Conservation (phyloP, 2,888 invertebrate genomes). For the Brenthis hecate region DNA sequence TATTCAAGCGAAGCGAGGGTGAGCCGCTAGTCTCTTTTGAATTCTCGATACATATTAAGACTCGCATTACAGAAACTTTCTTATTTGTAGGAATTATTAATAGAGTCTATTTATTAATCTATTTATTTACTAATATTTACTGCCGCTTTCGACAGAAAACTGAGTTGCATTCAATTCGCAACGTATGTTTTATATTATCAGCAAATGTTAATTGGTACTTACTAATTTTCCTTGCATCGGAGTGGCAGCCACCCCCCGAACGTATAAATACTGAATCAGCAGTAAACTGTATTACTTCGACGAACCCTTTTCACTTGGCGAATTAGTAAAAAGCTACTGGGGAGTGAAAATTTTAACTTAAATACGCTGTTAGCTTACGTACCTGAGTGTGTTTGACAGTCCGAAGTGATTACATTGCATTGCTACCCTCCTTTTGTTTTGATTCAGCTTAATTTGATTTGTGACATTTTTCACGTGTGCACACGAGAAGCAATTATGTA, state of each 20-base stretch:
- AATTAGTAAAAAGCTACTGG: slow-evolving; percentile 82
- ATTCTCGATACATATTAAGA: background rate
- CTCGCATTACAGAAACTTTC: background rate
- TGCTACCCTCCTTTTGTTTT: slow-evolving; percentile 72
- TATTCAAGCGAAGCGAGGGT: no score
- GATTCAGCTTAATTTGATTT: slow-evolving; percentile 77
- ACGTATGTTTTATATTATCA: slow-evolving; percentile 39
- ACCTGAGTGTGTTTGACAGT: slow-evolving; percentile 81
- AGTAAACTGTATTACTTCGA: slow-evolving; percentile 82
- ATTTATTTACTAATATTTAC: background rate
- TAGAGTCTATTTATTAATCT: background rate
- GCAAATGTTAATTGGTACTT: slow-evolving; percentile 60
- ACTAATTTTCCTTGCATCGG: slow-evolving; percentile 72
- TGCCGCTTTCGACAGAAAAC: background rate
- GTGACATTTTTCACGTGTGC: slow-evolving; percentile 65
- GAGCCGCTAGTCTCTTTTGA: no score
- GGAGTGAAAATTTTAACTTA: slow-evolving; percentile 82
- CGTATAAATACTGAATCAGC: slow-evolving; percentile 83
- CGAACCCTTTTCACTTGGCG: slow-evolving; percentile 83
- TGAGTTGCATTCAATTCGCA: slow-evolving; percentile 24
- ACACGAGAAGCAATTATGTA: slow-evolving; percentile 18
- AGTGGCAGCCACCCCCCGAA: slow-evolving; percentile 69
- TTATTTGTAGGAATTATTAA: background rate
- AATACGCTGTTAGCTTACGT: slow-evolving; percentile 72
- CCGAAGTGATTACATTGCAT: slow-evolving; percentile 76